Evolutionary conservation across 2,797 vertebrate genomes (phyloP), one percentile per base, ranked within the genome.

Genomic region (Anguilla anguilla): DNA sequence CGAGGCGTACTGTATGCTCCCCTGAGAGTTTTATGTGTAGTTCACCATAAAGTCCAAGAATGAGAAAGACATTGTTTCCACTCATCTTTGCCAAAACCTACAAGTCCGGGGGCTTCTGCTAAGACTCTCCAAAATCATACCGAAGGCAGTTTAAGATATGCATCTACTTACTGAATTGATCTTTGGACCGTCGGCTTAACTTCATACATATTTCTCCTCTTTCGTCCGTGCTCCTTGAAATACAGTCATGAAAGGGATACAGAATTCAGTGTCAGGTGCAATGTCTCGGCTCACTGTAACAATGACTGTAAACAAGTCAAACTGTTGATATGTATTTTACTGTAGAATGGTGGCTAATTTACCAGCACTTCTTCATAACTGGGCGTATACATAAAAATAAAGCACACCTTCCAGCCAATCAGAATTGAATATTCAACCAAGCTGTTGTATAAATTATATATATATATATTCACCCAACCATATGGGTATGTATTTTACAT

Each of bases 1-100:
- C 31, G 39, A 84, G 79, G 86, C 84, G 57, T 90, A 46, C 43
- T 46, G 43, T 46, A 85, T 91, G 86, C 89, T 92, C 89, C 89
- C 89, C 85, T 90, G 85, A 93, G 88, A 92, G 84, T 87, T 95
- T 92, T 92, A 89, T 88, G 81, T 86, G 90, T 88, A 88, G 72
- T 83, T 87, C 83, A 91, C 89, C 74, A 86, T 86, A 86, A 86
- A 85, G 88, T 87, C 94, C 89, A 87, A 89, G 92, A 87, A 87
- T 67, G 79, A 19, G 88, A 87, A 85, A 81, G 87, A 7, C 83
- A 51, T 61, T 61, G 89, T 88, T 35, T 87, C 57, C 67, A 69
- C 17, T 67, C 86, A 59, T 61, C 22, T 87, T 4, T 89, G 83
- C 86, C 28, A 49, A 82, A 83, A 87, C 86, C 39, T 88, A 84